Percentiles rank a stretch among this genome's conserved stretches.
These are phyloP conservation scores for Lysiphlebus fabarum DNA, from an alignment of 1,140 invertebrate genomes.

Conservation along the genomic window DNA sequence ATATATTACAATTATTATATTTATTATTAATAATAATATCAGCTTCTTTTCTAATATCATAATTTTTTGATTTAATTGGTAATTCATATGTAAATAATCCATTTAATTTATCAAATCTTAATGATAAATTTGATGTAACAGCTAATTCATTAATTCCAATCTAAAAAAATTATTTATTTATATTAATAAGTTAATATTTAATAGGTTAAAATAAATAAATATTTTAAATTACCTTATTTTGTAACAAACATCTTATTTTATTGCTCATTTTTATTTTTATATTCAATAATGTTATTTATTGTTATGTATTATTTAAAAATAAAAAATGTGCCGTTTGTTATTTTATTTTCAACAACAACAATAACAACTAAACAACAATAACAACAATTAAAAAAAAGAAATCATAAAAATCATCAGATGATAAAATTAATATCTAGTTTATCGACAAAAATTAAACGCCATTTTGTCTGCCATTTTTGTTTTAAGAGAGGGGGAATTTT, in stretches of 20 bases:
- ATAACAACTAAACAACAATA: not conserved
- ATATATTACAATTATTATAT: not conserved
- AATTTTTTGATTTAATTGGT: conserved; percentile 33
- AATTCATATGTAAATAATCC: conserved; percentile 32
- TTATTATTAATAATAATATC: conserved; percentile 1
- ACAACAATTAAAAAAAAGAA: too few relatives aligned
- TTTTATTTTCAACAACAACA: too few relatives aligned
- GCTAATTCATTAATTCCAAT: conserved; percentile 16
- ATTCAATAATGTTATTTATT: too few relatives aligned
- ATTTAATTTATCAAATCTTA: conserved; percentile 26
- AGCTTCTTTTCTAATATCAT: conserved; percentile 28
- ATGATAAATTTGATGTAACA: conserved; percentile 24
- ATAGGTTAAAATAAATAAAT: too few relatives aligned
- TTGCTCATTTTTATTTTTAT: conserved; percentile 25
- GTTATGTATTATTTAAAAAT: too few relatives aligned
- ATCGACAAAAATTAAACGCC: too few relatives aligned
- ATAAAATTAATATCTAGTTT: not conserved
- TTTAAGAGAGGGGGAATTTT: too few relatives aligned
- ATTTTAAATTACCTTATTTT: conserved; percentile 29
- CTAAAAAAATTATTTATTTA: conserved; percentile 25
- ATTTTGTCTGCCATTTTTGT: too few relatives aligned
- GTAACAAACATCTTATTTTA: conserved; percentile 27
- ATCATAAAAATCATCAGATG: not conserved
- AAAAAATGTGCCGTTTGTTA: too few relatives aligned
- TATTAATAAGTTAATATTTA: conserved; percentile 2